Base-by-base conservation (phyloP, 2,888 invertebrate genomes). In the Argyresthia goedartella region DNA sequence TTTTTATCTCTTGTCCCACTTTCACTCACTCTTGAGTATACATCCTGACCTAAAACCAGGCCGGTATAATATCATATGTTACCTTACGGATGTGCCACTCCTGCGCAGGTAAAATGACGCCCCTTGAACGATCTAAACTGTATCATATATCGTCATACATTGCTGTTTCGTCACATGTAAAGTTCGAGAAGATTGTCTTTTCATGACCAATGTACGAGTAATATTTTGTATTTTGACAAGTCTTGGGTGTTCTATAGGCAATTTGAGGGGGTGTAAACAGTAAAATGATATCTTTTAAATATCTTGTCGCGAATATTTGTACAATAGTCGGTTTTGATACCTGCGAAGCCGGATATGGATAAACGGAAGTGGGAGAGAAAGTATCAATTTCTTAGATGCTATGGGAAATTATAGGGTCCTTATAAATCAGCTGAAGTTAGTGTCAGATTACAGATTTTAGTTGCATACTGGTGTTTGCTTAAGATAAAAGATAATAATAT, bases 251-350 rank as follows among this genome's bases (percentile, higher is more conserved):
- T 41, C n/a, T 13, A 41, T 6, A 7, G 4, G 41, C 4, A 41
- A 41, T 13, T 25, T 25, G 25, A 25, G 25, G 25, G 25, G 25
- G 25, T 25, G 25, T 25, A 6, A 25, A 25, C 25, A 44, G 44
- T 44, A 44, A 44, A 14, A 8, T 59, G 67, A 62, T 65, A 66
- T 60, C 58, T 39, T 55, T 48, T 52, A 57, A 66, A 66, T 62
- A 63, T 66, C n/a, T 63, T 64, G 59, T 55, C 43, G 65, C 65
- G 59, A 65, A 65, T 70, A 69, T 73, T 71, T 72, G 67, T 67
- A 67, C 69, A 73, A 71, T 66, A 64, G 64, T 60, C 56, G 55
- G 59, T 15, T 14, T 44, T 25, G 25, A 25, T 41, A 11, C 39
- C 39, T 9, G 39, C n/a, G 39, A 44, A 13, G 14, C 13, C 44